These are phyloP conservation scores for Pollachius pollachius DNA, from an alignment of 2,113 vertebrate species.

Conservation along the genomic window DNA sequence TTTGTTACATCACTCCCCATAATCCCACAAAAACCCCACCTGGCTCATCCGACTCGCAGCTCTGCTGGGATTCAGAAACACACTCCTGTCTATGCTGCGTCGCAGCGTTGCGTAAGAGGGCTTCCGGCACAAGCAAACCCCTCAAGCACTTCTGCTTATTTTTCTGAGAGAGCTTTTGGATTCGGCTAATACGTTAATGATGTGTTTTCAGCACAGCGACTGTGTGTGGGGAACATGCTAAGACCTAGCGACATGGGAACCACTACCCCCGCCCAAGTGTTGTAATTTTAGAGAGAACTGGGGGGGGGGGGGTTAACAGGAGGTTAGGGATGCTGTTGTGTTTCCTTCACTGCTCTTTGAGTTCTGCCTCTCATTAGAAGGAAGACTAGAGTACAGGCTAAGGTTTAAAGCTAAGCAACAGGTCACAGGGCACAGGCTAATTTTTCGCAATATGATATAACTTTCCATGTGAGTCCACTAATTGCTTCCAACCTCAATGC, in stretches of 20 bases:
- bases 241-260: background rate
- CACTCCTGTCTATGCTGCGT: background rate
- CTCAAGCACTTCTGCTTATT: background rate
- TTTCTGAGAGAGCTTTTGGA: background rate
- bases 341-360: no score
- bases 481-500: no score
- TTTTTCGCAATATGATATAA: slow-evolving; percentile 6
- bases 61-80: background rate
- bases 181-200: background rate
- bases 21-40: background rate
- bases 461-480: slow-evolving; percentile 30
- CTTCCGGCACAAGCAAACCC: background rate
- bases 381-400: no score
- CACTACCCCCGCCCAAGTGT: background rate
- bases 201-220: background rate
- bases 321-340: no score
- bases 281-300: no score
- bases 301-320: no score
- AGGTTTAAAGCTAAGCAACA: no score
- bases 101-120: background rate
- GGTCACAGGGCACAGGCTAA: slow-evolving; percentile 3
- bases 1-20: background rate
- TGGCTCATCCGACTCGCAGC: background rate
- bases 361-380: no score
- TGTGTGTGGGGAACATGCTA: background rate